Conservation (phyloP, 2,888 invertebrate species). For the Pachydiplax longipennis region DNA sequence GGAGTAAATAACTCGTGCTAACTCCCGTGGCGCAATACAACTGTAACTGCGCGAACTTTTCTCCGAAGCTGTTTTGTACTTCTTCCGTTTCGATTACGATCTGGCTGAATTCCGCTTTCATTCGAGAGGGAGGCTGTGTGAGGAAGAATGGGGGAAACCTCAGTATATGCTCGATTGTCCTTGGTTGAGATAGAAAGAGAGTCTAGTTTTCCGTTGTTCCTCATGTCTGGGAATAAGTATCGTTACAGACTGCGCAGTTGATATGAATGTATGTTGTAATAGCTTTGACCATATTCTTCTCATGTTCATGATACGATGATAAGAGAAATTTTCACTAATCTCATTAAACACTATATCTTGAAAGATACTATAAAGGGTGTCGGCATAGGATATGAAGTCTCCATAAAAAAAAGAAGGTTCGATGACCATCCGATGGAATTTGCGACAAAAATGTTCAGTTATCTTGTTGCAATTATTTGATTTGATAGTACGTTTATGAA, state of each 20-base stretch:
- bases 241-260: background rate
- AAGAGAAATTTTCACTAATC: too few relatives aligned
- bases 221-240: background rate
- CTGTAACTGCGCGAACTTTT: background rate
- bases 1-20: background rate
- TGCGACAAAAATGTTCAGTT: too few relatives aligned
- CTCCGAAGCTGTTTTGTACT: background rate
- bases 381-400: too few relatives aligned
- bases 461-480: too few relatives aligned
- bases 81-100: background rate
- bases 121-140: background rate
- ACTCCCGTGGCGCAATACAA: background rate
- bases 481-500: too few relatives aligned
- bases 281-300: too few relatives aligned
- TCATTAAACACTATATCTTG: too few relatives aligned
- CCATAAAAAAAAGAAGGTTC: too few relatives aligned
- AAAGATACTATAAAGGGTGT: too few relatives aligned
- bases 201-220: background rate
- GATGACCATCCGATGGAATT: too few relatives aligned
- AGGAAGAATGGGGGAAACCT: background rate
- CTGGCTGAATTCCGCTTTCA: background rate
- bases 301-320: too few relatives aligned
- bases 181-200: background rate
- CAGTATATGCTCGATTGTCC: background rate
- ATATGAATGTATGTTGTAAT: too few relatives aligned